A percentile compares a stretch with the other conserved stretches of the same genome.
Conservation (phyloP, 2,888 invertebrate species). For the Villa cingulata region DNA sequence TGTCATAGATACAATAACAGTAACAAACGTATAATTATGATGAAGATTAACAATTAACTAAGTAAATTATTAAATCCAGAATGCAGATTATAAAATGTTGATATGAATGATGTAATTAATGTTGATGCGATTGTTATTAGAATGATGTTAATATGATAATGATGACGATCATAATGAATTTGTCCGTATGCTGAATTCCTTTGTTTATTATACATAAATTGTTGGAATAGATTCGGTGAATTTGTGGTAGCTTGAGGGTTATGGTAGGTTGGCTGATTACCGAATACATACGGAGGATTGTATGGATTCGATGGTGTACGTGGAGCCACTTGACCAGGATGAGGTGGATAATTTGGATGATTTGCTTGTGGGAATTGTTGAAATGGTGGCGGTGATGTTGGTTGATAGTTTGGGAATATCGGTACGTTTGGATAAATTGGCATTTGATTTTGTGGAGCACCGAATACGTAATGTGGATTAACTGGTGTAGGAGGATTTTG, state of each 20-base stretch:
- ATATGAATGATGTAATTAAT: no score
- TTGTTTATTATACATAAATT: slow-evolving; percentile 18
- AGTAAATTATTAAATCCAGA: no score
- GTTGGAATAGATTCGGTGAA: slow-evolving; percentile 27
- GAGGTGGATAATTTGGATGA: slow-evolving; percentile 31
- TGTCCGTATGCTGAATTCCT: background rate
- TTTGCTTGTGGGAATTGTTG: slow-evolving; percentile 36
- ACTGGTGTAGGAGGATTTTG: slow-evolving; percentile 17
- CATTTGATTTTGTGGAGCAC: slow-evolving; percentile 26
- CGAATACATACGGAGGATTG: slow-evolving; percentile 34
- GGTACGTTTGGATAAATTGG: slow-evolving; percentile 30
- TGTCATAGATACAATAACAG: no score
- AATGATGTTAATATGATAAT: no score
- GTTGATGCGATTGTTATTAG: no score
- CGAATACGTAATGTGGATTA: slow-evolving; percentile 35
- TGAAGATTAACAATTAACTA: no score
- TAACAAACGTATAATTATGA: no score
- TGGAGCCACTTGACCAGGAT: slow-evolving; percentile 28
- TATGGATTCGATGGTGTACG: slow-evolving; percentile 31
- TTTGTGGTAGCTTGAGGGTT: slow-evolving; percentile 32
- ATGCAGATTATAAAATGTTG: no score
- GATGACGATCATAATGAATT: no score
- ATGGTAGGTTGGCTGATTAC: slow-evolving; percentile 29
- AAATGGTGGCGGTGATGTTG: slow-evolving; percentile 31
- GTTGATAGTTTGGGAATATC: slow-evolving; percentile 33